phyloP scores from a whole-genome alignment of 2,113 vertebrate genomes.

The Catagonus wagneri region DNA sequence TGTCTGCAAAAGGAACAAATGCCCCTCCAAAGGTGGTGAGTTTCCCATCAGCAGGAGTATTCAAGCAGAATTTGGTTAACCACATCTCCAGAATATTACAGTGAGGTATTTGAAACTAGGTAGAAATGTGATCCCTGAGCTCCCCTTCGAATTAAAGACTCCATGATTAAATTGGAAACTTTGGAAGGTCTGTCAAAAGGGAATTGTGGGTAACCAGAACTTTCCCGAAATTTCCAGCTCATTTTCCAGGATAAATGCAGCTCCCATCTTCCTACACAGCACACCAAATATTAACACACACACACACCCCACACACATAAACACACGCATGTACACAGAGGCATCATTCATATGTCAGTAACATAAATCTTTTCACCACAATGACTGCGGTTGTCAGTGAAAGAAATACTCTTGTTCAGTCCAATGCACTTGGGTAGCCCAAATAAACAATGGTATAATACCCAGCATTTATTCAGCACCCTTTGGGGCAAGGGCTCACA shows the following conservation, averaged over 20 bases:
- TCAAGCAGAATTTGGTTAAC: conserved; percentile 10
- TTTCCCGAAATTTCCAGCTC: conserved; percentile 64
- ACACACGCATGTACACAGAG: conserved; percentile 72
- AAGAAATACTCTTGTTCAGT: conserved; percentile 82
- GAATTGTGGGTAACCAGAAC: conserved; percentile 69
- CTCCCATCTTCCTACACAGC: conserved; percentile 32
- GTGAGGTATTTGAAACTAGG: not conserved
- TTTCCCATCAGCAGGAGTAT: not conserved
- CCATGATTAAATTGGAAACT: conserved; percentile 55
- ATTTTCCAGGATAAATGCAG: conserved; percentile 77
- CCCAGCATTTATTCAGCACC: conserved; percentile 74
- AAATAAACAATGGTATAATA: conserved; percentile 84
- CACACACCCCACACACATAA: conserved; percentile 9
- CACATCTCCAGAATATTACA: not conserved
- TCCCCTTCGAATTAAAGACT: conserved; percentile 32
- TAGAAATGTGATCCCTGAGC: not conserved
- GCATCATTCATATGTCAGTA: conserved; percentile 79
- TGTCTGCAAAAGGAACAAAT: not conserved
- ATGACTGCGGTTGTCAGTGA: conserved; percentile 78
- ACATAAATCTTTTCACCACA: conserved; percentile 84
- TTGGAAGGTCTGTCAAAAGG: conserved; percentile 60
- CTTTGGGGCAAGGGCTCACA: conserved; percentile 72
- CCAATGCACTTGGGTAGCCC: conserved; percentile 80
- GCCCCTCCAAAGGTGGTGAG: not conserved
- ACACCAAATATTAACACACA: conserved; percentile 69